Evolutionary conservation across 1,140 invertebrate species (phyloP).

Genomic region (Macrocentrus cingulum): DNA sequence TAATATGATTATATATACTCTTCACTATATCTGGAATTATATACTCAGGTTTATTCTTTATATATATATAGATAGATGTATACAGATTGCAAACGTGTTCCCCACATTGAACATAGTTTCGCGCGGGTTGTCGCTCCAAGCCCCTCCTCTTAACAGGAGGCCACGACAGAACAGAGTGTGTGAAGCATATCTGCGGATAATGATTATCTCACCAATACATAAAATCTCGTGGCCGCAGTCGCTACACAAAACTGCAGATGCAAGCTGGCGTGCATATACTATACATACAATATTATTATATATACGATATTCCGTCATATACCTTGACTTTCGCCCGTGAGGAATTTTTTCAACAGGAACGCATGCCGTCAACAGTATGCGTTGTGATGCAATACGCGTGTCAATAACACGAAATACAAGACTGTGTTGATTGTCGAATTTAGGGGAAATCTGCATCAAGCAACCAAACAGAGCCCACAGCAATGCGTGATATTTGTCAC

Average conservation of each 20-base stretch:
- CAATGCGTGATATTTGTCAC: no score
- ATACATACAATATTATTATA: no score
- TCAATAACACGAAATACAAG: no score
- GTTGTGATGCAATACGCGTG: constrained; percentile 40
- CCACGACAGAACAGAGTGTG: constrained; percentile 29
- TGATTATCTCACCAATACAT: not conserved
- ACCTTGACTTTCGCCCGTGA: constrained; percentile 58
- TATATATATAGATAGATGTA: no score
- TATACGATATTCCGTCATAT: constrained; percentile 51
- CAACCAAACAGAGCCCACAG: no score
- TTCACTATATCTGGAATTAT: no score
- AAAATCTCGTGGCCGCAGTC: not conserved
- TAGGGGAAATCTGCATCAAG: constrained; percentile 52
- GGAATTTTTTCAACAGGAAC: constrained; percentile 61
- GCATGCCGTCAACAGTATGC: constrained; percentile 45
- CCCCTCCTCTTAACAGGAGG: constrained; percentile 54
- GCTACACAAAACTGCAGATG: no score
- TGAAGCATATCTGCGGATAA: no score
- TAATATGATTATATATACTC: no score
- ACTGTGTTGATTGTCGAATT: no score
- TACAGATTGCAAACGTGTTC: no score
- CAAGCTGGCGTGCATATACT: not conserved
- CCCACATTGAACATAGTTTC: constrained; percentile 51
- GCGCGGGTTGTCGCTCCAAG: constrained; percentile 56
- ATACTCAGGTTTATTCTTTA: no score